Percentiles rank a stretch among this genome's conserved stretches.
phyloP scores from a whole-genome alignment of 2,888 invertebrate genomes.

The Phyllotreta striolata region DNA sequence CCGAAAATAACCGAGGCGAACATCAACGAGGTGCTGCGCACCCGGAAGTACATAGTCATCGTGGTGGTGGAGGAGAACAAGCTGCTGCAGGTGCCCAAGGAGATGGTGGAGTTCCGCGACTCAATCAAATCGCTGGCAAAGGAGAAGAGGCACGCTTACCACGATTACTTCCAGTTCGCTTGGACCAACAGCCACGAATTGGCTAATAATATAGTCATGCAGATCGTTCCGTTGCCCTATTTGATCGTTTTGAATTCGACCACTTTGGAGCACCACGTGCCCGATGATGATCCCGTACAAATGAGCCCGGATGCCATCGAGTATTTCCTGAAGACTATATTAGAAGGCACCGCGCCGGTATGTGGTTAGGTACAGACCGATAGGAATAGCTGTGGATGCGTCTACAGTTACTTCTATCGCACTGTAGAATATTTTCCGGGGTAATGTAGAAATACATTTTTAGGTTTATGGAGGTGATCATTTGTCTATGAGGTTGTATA shows the following conservation, averaged over 20 bases:
- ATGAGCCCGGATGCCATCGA: constrained; percentile 69
- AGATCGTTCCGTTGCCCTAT: constrained; percentile 45
- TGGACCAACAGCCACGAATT: constrained; percentile 92
- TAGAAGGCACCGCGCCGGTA: constrained; percentile 81
- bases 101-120: constrained; percentile 79
- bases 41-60: constrained; percentile 86
- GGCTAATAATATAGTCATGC: constrained; percentile 94
- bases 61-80: constrained; percentile 90
- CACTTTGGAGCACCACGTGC: constrained; percentile 91
- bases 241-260: constrained; percentile 89
- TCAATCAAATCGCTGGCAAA: constrained; percentile 79
- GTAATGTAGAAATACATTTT: constrained; percentile 15
- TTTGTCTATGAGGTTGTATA: constrained; percentile 77
- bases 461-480: constrained; percentile 88
- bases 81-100: constrained; percentile 78
- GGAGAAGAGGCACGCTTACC: constrained; percentile 78
- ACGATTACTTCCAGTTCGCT: constrained; percentile 87
- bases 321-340: constrained; percentile 78
- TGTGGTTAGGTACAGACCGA: constrained; percentile 43
- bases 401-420: neutral
- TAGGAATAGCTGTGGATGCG: neutral
- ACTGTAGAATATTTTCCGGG: neutral
- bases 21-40: constrained; percentile 82
- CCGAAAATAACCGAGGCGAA: constrained; percentile 87
- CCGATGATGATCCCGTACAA: constrained; percentile 64